Conservation (phyloP, 2,888 invertebrate genomes). For the Mimachlamys varia region DNA sequence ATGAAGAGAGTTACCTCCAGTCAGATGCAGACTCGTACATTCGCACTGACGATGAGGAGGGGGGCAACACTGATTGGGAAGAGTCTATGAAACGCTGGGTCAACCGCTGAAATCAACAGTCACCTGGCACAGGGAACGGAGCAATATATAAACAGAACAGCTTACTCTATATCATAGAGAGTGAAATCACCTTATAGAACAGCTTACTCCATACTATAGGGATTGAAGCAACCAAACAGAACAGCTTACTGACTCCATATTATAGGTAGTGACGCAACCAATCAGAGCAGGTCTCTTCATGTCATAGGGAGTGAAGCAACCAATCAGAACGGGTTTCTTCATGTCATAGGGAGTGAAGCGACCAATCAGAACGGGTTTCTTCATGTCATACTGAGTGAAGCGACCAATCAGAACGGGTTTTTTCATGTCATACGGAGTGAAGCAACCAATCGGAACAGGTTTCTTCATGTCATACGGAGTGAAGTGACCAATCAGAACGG, state of each 20-base stretch:
- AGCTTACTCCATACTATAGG: not conserved
- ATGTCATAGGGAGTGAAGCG: not conserved
- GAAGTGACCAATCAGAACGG: not conserved
- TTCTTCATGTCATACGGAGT: not conserved
- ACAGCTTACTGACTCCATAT: not conserved
- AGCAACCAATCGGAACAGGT: not conserved
- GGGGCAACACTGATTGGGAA: conserved; percentile 85
- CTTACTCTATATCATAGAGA: not conserved
- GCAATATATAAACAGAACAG: conserved; percentile 10
- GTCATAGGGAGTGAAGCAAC: conserved; percentile 17
- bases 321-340: not conserved
- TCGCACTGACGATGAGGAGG: conserved; percentile 83
- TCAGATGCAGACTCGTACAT: conserved; percentile 81
- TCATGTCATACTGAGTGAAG: not conserved
- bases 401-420: not conserved
- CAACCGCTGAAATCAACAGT: conserved; percentile 83
- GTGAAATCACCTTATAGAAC: not conserved
- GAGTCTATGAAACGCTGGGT: conserved; percentile 87
- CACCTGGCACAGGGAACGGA: not conserved
- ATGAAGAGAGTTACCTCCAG: conserved; percentile 78
- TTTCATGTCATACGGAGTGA: not conserved
- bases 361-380: not conserved
- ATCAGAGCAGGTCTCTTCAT: not conserved
- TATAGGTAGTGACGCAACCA: not conserved
- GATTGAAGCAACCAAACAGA: not conserved